Evolutionary conservation across 2,888 invertebrate genomes (phyloP).

Genomic region (Polyommatus iphigenia): DNA sequence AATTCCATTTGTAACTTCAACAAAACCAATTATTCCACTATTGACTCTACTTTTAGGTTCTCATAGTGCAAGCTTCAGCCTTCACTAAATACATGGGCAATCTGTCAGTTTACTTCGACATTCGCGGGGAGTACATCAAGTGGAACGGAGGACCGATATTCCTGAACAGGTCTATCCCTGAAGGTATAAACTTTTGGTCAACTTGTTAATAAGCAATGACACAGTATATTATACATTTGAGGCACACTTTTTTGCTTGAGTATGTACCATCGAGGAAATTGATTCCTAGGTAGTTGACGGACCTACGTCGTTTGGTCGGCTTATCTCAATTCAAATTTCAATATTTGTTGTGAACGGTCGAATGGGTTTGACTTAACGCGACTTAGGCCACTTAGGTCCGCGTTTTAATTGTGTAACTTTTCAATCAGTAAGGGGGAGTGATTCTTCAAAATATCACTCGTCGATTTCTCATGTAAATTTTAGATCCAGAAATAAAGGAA

Average conservation of each 20-base stretch:
- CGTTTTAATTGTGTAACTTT: no score
- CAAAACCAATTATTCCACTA: not conserved
- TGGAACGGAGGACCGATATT: slow-evolving; percentile 88
- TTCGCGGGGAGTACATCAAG: slow-evolving; percentile 81
- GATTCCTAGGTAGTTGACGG: no score
- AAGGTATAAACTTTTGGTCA: slow-evolving; percentile 73
- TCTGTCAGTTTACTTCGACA: slow-evolving; percentile 86
- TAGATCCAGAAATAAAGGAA: slow-evolving; percentile 80
- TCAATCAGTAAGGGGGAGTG: no score
- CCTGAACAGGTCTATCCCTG: slow-evolving; percentile 78
- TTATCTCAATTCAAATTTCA: no score
- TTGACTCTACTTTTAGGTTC: slow-evolving; percentile 59
- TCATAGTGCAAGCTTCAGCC: slow-evolving; percentile 87
- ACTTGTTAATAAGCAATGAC: slow-evolving; percentile 28
- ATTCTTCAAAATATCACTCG: no score
- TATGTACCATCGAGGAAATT: no score
- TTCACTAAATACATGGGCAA: slow-evolving; percentile 90
- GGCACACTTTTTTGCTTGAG: not conserved
- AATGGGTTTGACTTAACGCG: no score
- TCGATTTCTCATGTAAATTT: not conserved
- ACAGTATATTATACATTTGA: not conserved
- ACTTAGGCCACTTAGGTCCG: no score
- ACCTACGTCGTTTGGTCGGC: no score
- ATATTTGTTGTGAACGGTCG: no score
- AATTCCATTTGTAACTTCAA: no score